These are phyloP conservation scores for Glaucidium brasilianum DNA, from an alignment of 2,113 vertebrate genomes.

Conservation along the genomic window DNA sequence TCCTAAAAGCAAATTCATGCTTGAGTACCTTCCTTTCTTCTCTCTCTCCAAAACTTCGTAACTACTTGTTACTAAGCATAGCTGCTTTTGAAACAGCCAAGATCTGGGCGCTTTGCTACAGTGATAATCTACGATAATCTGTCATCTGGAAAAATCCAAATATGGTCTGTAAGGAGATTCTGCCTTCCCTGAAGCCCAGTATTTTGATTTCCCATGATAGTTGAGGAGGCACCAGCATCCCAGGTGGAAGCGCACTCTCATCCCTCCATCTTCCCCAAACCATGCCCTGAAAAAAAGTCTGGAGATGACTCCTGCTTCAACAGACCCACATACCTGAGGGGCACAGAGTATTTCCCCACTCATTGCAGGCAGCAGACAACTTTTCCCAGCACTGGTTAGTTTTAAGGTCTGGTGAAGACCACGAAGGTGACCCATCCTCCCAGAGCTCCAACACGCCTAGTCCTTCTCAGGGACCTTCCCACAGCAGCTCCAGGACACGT, in stretches of 20 bases:
- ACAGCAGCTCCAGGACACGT: background rate
- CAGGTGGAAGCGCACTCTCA: background rate
- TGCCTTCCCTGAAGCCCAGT: slow-evolving; percentile 2
- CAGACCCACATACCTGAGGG: accelerated
- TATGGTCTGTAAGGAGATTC: slow-evolving; percentile 35
- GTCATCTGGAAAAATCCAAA: slow-evolving; percentile 64
- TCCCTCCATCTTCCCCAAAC: background rate
- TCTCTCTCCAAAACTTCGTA: slow-evolving; percentile 46
- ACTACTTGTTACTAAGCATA: slow-evolving; percentile 33
- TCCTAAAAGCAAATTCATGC: slow-evolving; percentile 62
- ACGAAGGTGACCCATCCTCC: background rate
- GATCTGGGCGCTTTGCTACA: background rate
- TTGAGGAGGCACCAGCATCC: background rate
- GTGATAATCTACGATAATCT: slow-evolving; percentile 59
- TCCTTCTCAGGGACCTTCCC: background rate
- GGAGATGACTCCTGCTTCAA: background rate
- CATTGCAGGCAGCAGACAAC: background rate
- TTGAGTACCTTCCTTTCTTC: slow-evolving; percentile 29
- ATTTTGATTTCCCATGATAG: slow-evolving; percentile 22
- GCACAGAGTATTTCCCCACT: background rate
- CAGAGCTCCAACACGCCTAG: background rate
- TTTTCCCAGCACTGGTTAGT: background rate
- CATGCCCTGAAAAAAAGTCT: background rate
- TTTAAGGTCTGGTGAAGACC: background rate
- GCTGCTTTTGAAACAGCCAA: slow-evolving; percentile 44